Percentiles rank a stretch among this genome's conserved stretches.
Evolutionary conservation across 2,888 invertebrate genomes (phyloP).

Genomic region (Drosophila anomelani): DNA sequence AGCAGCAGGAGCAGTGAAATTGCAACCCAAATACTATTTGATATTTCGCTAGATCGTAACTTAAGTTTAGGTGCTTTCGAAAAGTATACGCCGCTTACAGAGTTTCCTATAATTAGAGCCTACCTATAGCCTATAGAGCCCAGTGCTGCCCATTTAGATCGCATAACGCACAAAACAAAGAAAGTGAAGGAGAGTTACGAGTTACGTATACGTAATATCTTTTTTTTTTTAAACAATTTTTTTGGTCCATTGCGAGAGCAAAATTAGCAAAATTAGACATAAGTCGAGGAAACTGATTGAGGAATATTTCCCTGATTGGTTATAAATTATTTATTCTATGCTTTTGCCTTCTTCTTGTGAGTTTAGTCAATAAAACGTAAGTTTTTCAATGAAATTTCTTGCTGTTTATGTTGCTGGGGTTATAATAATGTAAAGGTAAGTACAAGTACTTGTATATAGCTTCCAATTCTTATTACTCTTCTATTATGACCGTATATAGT

Average conservation of each 20-base stretch:
- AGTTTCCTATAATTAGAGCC: slow-evolving; percentile 75
- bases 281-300: slow-evolving; percentile 27
- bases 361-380: slow-evolving; percentile 76
- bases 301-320: slow-evolving; percentile 47
- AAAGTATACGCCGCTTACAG: slow-evolving; percentile 82
- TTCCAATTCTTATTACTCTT: background rate
- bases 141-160: slow-evolving; percentile 37
- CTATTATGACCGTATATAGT: background rate
- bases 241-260: slow-evolving; percentile 51
- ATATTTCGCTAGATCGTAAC: slow-evolving; percentile 72
- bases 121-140: slow-evolving; percentile 26
- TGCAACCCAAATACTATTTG: slow-evolving; percentile 79
- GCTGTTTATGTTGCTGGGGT: background rate
- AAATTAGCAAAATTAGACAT: slow-evolving; percentile 71
- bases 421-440: background rate
- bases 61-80: slow-evolving; percentile 80
- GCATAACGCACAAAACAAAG: slow-evolving; percentile 20
- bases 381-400: slow-evolving; percentile 50
- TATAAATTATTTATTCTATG: slow-evolving; percentile 72
- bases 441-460: background rate
- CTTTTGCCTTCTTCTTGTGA: slow-evolving; percentile 69
- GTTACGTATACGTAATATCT: slow-evolving; percentile 5
- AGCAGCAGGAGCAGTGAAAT: slow-evolving; percentile 53
- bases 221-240: slow-evolving; percentile 15
- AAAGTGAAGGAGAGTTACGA: background rate